Base-by-base conservation (phyloP, 2,888 invertebrate genomes). In the Caenorhabditis sp. region DNA sequence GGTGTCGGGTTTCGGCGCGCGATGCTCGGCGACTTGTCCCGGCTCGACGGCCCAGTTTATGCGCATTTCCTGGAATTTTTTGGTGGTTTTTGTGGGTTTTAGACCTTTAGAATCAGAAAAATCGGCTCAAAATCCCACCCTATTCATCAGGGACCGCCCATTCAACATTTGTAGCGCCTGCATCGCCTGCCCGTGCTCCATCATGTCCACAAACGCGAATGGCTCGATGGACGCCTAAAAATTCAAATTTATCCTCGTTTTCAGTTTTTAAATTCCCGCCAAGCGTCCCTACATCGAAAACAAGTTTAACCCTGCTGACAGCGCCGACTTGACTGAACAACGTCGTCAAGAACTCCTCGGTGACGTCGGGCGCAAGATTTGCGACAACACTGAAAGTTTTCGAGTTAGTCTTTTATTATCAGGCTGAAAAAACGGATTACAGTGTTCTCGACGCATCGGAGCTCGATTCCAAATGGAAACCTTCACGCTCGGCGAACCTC, bases 41-140 rank as follows among this genome's bases (percentile, higher is more conserved):
- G 98, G 97, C 94, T 97, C 97, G 90, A 98, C 97, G 91, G 98
- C 98, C 98, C 98, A 99, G 94, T 98, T 98, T 93, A 99, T 98
- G 95, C 98, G 98, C 95, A 98, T 97, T 95, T 98, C 98, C 94
- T 94, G 92, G 31, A 35, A 24, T 24, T 66, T 66, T 31, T 16
- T 31, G 26, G 26, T 2, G 12, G 19, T 19, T 47, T 6, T 2
- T 28, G 6, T 31, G 3, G 56, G 16, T 14, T 16, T 26, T n/a
- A 38, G 12, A 12, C 12, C 6, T 12, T 10, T 38, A 38, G 12
- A 35, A 35, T 35, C 31, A 6, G 31, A 4, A 35, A 6, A 35
- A 35, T 6, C 31, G 38, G 10, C 10, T 38, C 38, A 76, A 75
- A 38, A 31, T 26, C 72, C 93, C 91, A 94, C 94, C 95, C 96